Evolutionary conservation across 1,140 invertebrate species (phyloP).

Genomic region (Gonioctena quinquepunctata): DNA sequence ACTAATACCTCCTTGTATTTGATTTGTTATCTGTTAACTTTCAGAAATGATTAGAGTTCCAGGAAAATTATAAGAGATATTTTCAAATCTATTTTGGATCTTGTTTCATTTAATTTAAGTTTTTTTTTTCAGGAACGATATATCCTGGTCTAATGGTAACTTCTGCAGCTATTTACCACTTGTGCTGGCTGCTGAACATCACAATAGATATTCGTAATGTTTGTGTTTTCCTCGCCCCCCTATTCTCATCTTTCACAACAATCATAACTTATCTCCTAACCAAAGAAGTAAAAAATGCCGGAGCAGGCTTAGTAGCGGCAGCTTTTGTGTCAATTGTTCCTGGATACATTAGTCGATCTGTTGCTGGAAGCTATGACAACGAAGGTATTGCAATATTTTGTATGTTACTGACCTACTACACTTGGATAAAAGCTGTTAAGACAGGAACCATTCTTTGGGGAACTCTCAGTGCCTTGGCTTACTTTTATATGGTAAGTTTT

Average conservation of each 20-base stretch:
- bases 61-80: too few species aligned
- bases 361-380: conserved; percentile 97
- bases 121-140: conserved; percentile 76
- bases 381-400: conserved; percentile 99
- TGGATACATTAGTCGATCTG: conserved; percentile 95
- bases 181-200: conserved; percentile 88
- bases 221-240: conserved; percentile 95
- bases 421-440: conserved; percentile 98
- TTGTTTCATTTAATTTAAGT: too few species aligned
- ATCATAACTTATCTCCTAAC: conserved; percentile 95
- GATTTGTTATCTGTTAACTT: too few species aligned
- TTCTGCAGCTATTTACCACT: conserved; percentile 87
- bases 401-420: conserved; percentile 96
- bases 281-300: conserved; percentile 91
- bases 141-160: conserved; percentile 98
- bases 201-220: conserved; percentile 97
- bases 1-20: too few species aligned
- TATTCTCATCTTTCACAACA: conserved; percentile 95
- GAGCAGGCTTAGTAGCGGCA: conserved; percentile 90
- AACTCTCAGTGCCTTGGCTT: conserved; percentile 86
- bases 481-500: conserved; percentile 92
- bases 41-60: too few species aligned
- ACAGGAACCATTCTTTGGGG: conserved; percentile 94
- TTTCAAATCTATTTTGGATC: too few species aligned
- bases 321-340: conserved; percentile 96